Evolutionary conservation across 2,113 vertebrate genomes (phyloP), one percentile per base, ranked within the genome.

Genomic region (Callospermophilus lateralis): DNA sequence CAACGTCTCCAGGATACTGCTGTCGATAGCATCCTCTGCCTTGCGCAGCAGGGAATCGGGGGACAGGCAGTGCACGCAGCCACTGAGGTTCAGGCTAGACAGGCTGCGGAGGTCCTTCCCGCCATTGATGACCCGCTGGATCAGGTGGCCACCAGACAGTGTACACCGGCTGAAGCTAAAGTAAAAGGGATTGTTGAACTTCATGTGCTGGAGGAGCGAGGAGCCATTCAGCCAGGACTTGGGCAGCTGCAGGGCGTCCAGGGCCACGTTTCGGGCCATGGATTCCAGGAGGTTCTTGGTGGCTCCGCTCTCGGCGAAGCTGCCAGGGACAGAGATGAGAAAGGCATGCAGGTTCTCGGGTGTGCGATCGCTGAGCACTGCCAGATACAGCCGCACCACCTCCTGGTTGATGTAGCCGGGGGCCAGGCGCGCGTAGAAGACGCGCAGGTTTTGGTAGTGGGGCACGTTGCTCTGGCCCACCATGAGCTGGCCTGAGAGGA

Each of bases 381-480:
- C 99, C 96, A 99, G 97, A 98, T 99, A 99, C 17, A 99, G 99
- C 51, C 99, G 99, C 88, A 99, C 99, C 97, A 99, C 98, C 65
- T 99, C 99, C 98, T 99, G 99, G 96, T 99, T 99, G 84, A 99
- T 99, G 0, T 99, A 99, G 97, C 99, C 99, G 1, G 99, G 99
- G 2, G 99, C 99, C 98, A 99, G 98, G 96, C 99, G 98, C 19
- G 99, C 99, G 0, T 99, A 99, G 98, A 99, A 99, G 97, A 99
- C 98, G 0, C 99, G 99, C 88, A 99, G 99, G 97, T 99, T 99
- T 97, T 99, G 99, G 97, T 99, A 99, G 97, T 99, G 99, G 0
- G 99, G 99, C 77, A 99, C 99, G 0, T 99, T 99, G 99, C 99
- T 99, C 98, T 99, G 99, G 3, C 99, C 99, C 77, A 99, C 99